phyloP scores from a whole-genome alignment of 2,113 vertebrate genomes.

The Setophaga coronata region DNA sequence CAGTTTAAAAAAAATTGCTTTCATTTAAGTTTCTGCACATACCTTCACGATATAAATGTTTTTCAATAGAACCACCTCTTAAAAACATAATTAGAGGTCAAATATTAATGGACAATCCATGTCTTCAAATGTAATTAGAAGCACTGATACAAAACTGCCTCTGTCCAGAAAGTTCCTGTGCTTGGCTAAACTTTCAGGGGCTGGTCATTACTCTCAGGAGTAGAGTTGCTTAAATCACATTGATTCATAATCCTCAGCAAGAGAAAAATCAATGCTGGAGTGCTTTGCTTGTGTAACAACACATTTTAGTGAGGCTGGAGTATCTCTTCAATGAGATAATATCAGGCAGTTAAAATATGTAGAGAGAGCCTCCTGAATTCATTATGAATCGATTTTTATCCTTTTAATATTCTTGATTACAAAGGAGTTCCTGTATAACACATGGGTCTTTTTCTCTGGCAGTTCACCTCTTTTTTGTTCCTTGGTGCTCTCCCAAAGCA shows the following conservation, averaged over 20 bases:
- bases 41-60: neutral
- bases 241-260: neutral
- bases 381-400: neutral
- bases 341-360: neutral
- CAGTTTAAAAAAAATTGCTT: neutral
- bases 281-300: neutral
- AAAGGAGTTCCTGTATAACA: neutral
- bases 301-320: neutral
- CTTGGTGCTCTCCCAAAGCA: neutral
- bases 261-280: conserved; percentile 48
- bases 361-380: neutral
- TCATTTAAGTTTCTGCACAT: neutral
- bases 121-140: conserved; percentile 35
- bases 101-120: neutral
- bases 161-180: neutral
- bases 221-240: neutral
- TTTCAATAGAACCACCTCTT: neutral
- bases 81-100: conserved; percentile 39
- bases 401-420: conserved; percentile 22
- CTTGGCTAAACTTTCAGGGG: neutral
- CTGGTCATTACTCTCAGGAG: neutral
- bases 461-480: neutral
- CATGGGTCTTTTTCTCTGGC: neutral
- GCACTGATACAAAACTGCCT: neutral
- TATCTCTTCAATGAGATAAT: neutral